Percentiles rank a stretch among this genome's conserved stretches.
Conservation (phyloP, 2,888 invertebrate genomes). For the Troides aeacus region DNA sequence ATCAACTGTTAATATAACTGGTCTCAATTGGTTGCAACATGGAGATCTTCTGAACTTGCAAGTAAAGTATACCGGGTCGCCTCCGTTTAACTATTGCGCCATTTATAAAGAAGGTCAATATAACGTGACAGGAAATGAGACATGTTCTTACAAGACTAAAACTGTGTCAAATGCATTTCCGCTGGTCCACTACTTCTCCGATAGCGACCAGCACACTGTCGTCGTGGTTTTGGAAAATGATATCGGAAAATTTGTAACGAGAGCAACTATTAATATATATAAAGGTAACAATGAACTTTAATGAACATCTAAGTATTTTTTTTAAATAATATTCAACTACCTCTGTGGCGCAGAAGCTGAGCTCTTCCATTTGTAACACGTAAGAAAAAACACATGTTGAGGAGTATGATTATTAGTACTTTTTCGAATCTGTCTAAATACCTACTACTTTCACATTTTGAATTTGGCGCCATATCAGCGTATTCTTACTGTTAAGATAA, state of each 20-base stretch:
- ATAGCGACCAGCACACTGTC: slow-evolving; percentile 86
- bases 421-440: no score
- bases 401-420: no score
- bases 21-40: slow-evolving; percentile 90
- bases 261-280: slow-evolving; percentile 89
- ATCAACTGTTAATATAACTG: slow-evolving; percentile 83
- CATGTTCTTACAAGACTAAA: slow-evolving; percentile 72
- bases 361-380: no score
- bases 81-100: slow-evolving; percentile 86
- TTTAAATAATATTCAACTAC: neutral
- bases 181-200: slow-evolving; percentile 84
- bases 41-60: slow-evolving; percentile 87
- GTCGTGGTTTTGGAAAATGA: slow-evolving; percentile 89
- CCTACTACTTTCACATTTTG: no score
- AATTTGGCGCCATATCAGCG: no score
- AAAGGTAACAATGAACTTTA: slow-evolving; percentile 80
- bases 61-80: slow-evolving; percentile 87
- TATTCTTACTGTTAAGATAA: no score
- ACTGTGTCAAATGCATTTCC: slow-evolving; percentile 81
- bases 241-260: slow-evolving; percentile 83
- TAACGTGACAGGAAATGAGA: slow-evolving; percentile 89
- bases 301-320: neutral
- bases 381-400: no score
- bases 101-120: slow-evolving; percentile 82
- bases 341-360: no score